Base-by-base conservation (phyloP, 2,797 vertebrate genomes). In the Florisuga fusca region DNA sequence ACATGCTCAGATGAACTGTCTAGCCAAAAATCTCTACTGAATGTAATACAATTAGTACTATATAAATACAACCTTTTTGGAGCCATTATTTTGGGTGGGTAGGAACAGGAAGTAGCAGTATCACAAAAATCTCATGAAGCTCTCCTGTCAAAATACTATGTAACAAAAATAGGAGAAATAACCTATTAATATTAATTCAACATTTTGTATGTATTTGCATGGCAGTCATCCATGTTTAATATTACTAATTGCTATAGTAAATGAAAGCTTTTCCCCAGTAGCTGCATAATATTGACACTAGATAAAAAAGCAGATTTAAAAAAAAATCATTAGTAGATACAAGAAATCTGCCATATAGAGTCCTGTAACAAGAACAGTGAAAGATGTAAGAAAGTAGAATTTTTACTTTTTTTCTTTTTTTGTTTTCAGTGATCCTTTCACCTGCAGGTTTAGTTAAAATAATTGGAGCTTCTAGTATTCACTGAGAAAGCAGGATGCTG, bases 1-100 rank as follows among this genome's bases (percentile, higher is more conserved):
- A 78, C 71, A 67, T 55, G 38, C 81, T 96, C 59, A 94, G 84
- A 81, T 85, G 82, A 69, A 92, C 74, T 91, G 78, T 77, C 95
- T 94, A 55, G 72, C 58, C 36, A 87, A 87, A 84, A 95, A 91
- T 51, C 62, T 71, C 27, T 45, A 21, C 14, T 68, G 73, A 83
- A 90, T 84, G 83, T 57, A 61, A 82, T 80, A 67, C 67, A n/a
- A n/a, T n/a, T n/a, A n/a, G n/a, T n/a, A n/a, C n/a, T 46, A 46
- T 46, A 46, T 45, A 45, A 18, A 20, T 33, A 46, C 50, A 48
- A 87, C 36, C 73, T 94, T 92, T 96, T 61, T 81, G 59, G 62
- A 89, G 73, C 25, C 15, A 25, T 22, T 83, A 61, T 62, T 81
- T 79, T 76, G 46, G 8, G 43, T 75, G 22, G 29, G 46, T 84